These are phyloP conservation scores for Atherinomorus stipes DNA, from an alignment of 2,113 vertebrate genomes.

Conservation along the genomic window DNA sequence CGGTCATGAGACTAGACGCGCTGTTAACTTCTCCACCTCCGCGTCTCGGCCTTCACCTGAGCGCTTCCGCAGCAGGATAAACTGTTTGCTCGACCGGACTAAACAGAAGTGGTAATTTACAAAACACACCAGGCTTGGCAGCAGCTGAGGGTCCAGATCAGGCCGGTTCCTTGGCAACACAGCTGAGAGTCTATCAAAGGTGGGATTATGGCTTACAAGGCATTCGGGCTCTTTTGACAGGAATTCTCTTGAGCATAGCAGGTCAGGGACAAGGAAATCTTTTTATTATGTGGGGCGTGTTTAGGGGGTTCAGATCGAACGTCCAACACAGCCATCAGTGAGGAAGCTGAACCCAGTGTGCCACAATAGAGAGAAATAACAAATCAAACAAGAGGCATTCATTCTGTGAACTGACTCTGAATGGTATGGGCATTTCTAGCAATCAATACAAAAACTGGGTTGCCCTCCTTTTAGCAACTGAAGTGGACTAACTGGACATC, in stretches of 20 bases:
- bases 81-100: slow-evolving; percentile 13
- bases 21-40: neutral
- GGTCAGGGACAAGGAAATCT: neutral
- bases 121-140: slow-evolving; percentile 15
- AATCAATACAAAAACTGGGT: neutral
- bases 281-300: neutral
- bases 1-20: slow-evolving; percentile 24
- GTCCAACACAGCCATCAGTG: neutral
- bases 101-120: slow-evolving; percentile 21
- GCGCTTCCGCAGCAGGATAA: slow-evolving; percentile 18
- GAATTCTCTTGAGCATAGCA: neutral
- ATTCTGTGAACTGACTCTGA: neutral
- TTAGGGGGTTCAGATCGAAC: neutral
- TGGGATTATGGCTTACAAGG: slow-evolving; percentile 70
- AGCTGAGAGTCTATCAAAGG: slow-evolving; percentile 44
- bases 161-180: slow-evolving; percentile 65
- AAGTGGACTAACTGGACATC: too few species aligned
- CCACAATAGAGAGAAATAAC: neutral
- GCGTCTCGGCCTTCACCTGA: slow-evolving; percentile 29
- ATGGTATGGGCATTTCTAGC: neutral
- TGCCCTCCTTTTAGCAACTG: too few species aligned
- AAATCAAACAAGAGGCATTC: neutral
- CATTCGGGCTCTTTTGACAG: neutral
- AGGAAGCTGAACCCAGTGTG: neutral
- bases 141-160: slow-evolving; percentile 46